Evolutionary conservation across 2,113 vertebrate genomes (phyloP).

Genomic region (Psilopsiagon aurifrons): DNA sequence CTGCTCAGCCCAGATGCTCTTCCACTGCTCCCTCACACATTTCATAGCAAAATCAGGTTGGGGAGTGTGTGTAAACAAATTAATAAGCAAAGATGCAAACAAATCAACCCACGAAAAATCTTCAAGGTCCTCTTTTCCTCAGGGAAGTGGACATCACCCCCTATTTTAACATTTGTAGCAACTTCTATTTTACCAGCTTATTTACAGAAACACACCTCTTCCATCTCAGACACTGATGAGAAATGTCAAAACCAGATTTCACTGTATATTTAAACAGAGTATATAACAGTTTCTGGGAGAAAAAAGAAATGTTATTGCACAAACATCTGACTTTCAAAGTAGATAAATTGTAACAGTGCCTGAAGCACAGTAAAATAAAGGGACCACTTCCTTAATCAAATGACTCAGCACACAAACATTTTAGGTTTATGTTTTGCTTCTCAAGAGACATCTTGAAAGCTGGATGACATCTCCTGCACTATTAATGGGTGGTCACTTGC

Average conservation of each 20-base stretch:
- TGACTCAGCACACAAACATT: not conserved
- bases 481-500: not conserved
- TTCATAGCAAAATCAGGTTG: not conserved
- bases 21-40: not conserved
- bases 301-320: not conserved
- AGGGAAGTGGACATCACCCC: not conserved
- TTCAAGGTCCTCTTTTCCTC: not conserved
- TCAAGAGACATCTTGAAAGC: not conserved
- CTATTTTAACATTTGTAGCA: not conserved
- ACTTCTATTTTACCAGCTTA: not conserved
- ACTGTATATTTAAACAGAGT: not conserved
- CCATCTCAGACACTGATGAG: not conserved
- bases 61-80: not conserved
- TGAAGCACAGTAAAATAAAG: not conserved
- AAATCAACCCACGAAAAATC: not conserved
- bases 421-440: not conserved
- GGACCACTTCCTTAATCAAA: not conserved
- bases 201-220: not conserved
- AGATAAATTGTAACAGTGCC: not conserved
- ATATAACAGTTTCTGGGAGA: not conserved
- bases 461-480: not conserved
- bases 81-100: not conserved
- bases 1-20: rapidly evolving
- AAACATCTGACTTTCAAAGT: not conserved
- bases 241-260: not conserved